These are phyloP conservation scores for Protonemura montana DNA, from an alignment of 2,888 invertebrate genomes.

Conservation along the genomic window DNA sequence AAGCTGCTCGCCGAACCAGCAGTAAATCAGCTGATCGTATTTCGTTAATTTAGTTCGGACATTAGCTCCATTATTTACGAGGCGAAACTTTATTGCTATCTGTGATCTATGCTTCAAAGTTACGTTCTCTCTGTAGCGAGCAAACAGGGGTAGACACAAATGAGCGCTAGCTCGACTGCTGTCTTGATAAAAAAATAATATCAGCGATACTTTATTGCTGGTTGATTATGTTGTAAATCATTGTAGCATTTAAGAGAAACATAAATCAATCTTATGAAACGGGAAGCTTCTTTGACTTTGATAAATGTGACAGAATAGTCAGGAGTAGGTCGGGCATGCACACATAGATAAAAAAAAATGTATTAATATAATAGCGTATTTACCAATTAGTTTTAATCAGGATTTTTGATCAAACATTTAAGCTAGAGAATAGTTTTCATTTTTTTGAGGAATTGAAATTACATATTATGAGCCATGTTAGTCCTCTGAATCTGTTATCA, in stretches of 20 bases:
- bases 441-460: too few relatives aligned
- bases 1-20: neutral
- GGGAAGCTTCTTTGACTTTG: neutral
- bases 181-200: slow-evolving; percentile 1
- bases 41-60: slow-evolving; percentile 27
- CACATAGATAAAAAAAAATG: too few relatives aligned
- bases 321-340: neutral
- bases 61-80: slow-evolving; percentile 25
- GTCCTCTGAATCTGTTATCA: too few relatives aligned
- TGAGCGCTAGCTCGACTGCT: neutral
- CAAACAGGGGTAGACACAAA: neutral
- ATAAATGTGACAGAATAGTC: neutral
- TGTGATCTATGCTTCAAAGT: slow-evolving; percentile 7
- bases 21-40: neutral
- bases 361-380: too few relatives aligned
- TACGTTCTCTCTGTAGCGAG: neutral
- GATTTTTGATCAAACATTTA: too few relatives aligned
- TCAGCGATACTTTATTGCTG: slow-evolving; percentile 8
- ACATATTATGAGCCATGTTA: too few relatives aligned
- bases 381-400: too few relatives aligned
- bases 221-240: slow-evolving; percentile 1
- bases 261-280: neutral
- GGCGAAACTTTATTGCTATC: slow-evolving; percentile 24
- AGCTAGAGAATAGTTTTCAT: too few relatives aligned
- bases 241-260: neutral